Percentiles rank a stretch among this genome's conserved stretches.
Evolutionary conservation across 1,140 invertebrate genomes (phyloP).

Genomic region (Polypedilum vanderplanki): DNA sequence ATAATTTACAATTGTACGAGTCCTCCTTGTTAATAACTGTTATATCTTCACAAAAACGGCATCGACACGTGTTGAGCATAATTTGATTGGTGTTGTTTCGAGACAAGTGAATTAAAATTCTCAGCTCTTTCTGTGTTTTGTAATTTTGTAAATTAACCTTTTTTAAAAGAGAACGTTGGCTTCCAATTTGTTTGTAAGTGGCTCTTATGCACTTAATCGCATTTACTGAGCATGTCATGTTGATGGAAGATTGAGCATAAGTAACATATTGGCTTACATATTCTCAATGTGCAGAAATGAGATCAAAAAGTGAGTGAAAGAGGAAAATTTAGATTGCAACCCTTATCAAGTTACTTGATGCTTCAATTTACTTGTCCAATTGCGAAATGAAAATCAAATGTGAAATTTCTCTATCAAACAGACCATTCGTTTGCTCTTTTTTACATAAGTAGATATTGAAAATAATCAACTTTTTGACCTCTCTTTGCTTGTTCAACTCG

Average conservation of each 20-base stretch:
- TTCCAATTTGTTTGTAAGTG: neutral
- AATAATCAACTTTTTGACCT: constrained; percentile 10
- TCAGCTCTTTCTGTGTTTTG: neutral
- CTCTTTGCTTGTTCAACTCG: neutral
- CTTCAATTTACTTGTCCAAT: neutral
- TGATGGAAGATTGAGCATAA: neutral
- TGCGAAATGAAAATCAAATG: neutral
- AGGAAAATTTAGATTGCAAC: neutral
- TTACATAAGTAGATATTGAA: neutral
- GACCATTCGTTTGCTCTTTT: neutral
- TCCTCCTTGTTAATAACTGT: constrained; percentile 1
- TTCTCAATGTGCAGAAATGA: neutral
- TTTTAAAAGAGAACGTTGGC: neutral
- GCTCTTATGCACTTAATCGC: constrained; percentile 1
- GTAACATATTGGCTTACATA: neutral
- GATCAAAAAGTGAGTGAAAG: constrained; percentile 1
- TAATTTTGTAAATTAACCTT: constrained; percentile 25
- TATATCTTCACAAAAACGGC: neutral
- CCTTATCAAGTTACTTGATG: constrained; percentile 17
- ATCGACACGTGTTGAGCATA: constrained; percentile 20
- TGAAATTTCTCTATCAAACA: neutral
- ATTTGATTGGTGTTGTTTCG: constrained; percentile 25
- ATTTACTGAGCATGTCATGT: constrained; percentile 2
- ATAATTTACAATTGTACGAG: neutral
- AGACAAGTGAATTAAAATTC: constrained; percentile 23